phyloP scores from a whole-genome alignment of 2,113 vertebrate species.

The Varanus salvator region DNA sequence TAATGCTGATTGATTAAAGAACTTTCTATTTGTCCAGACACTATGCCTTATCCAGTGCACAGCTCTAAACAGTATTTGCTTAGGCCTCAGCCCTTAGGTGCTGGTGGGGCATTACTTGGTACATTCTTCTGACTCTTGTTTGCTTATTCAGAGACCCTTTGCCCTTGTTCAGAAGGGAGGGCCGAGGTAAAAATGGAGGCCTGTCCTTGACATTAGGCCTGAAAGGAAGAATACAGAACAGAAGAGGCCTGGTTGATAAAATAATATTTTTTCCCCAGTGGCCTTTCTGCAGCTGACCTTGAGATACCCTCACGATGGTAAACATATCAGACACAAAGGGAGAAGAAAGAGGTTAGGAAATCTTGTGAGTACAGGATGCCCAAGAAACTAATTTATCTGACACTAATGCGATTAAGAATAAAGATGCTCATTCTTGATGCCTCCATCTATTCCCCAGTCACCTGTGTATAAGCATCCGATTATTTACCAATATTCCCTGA shows the following conservation, averaged over 20 bases:
- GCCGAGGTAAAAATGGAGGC: background rate
- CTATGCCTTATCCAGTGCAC: background rate
- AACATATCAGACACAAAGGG: slow-evolving; percentile 37
- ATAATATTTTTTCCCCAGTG: slow-evolving; percentile 24
- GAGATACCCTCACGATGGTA: slow-evolving; percentile 4
- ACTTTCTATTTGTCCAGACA: background rate
- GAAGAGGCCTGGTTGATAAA: background rate
- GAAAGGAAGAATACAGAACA: slow-evolving; percentile 3
- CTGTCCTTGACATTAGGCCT: slow-evolving; percentile 30
- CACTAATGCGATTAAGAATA: slow-evolving; percentile 56
- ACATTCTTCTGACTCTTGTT: slow-evolving; percentile 40
- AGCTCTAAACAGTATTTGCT: background rate
- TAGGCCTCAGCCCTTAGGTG: background rate
- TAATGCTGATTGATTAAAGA: background rate
- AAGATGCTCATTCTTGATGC: slow-evolving; percentile 54
- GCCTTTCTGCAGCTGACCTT: slow-evolving; percentile 43
- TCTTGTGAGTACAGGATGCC: slow-evolving; percentile 15
- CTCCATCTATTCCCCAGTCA: background rate
- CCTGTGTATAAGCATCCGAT: background rate
- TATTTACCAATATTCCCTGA: background rate
- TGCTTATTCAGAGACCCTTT: slow-evolving; percentile 28
- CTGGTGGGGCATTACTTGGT: background rate
- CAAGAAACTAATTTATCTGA: slow-evolving; percentile 62
- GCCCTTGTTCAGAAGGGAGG: background rate
- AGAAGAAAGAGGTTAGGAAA: slow-evolving; percentile 39